Conservation (phyloP, 2,113 vertebrate species). For the Poecile atricapillus region DNA sequence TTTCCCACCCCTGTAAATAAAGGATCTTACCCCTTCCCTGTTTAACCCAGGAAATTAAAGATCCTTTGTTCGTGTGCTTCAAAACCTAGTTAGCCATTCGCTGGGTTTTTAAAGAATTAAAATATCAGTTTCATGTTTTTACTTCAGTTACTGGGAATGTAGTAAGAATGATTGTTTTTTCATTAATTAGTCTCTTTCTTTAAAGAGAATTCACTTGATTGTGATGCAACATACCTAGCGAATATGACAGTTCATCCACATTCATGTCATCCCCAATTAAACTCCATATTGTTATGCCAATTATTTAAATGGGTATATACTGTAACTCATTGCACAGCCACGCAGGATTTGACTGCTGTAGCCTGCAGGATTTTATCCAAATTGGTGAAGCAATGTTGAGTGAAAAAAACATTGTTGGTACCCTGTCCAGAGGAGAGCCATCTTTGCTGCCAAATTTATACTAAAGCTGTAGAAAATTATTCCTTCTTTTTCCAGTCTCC, state of each 20-base stretch:
- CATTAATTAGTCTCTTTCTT: neutral
- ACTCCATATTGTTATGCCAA: neutral
- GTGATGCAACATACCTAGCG: neutral
- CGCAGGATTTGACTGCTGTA: neutral
- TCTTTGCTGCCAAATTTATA: neutral
- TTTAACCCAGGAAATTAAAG: neutral
- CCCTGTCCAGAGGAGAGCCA: neutral
- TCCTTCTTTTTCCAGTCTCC: neutral
- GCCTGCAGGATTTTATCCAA: neutral
- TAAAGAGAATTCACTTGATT: neutral
- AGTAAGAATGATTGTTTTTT: neutral
- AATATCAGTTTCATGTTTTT: neutral
- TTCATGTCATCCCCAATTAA: neutral
- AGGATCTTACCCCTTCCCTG: neutral
- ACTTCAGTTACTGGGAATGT: neutral
- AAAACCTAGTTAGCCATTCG: neutral
- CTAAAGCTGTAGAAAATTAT: neutral
- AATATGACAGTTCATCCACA: neutral
- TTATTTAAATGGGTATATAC: neutral
- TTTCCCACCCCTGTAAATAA: neutral
- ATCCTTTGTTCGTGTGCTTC: neutral
- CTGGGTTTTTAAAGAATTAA: neutral
- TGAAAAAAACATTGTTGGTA: neutral
- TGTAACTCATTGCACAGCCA: neutral
- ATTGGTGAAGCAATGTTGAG: neutral